These are phyloP conservation scores for Notarius quadriscutis DNA, from an alignment of 2,113 vertebrate genomes.

Conservation along the genomic window DNA sequence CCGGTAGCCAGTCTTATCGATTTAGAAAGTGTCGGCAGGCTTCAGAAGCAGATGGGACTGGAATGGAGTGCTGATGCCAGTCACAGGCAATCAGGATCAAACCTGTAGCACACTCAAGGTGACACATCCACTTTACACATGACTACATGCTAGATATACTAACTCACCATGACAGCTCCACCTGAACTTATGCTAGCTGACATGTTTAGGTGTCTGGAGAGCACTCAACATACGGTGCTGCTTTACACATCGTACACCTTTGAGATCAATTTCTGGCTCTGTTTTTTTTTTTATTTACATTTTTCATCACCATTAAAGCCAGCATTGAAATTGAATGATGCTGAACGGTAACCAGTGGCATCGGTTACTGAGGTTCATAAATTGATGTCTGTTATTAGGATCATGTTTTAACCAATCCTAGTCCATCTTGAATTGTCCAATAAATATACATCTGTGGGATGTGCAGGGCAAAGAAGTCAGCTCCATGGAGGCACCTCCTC, in stretches of 20 bases:
- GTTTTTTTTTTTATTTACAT: not conserved
- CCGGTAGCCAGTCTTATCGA: slow-evolving; percentile 53
- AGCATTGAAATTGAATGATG: not conserved
- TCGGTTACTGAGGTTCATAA: not conserved
- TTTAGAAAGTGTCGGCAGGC: slow-evolving; percentile 42
- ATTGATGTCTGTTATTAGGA: not conserved
- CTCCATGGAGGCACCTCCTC: too few relatives aligned
- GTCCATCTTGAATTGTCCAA: too few relatives aligned
- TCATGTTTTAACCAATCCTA: not conserved
- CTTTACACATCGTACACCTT: not conserved
- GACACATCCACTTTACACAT: slow-evolving; percentile 35
- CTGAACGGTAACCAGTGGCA: not conserved
- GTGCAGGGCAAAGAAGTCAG: too few relatives aligned
- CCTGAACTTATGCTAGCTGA: slow-evolving; percentile 33
- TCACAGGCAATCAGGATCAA: slow-evolving; percentile 53
- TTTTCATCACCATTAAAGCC: not conserved
- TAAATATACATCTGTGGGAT: not conserved
- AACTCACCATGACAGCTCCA: slow-evolving; percentile 34
- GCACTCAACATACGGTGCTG: not conserved
- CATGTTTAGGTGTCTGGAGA: slow-evolving; percentile 39
- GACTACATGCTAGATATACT: slow-evolving; percentile 37
- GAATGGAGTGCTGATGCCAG: slow-evolving; percentile 45
- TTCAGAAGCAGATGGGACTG: slow-evolving; percentile 50
- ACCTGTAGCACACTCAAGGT: slow-evolving; percentile 36
- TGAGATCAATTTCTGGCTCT: not conserved